These are phyloP conservation scores for Mustela nigripes DNA, from an alignment of 2,113 vertebrate species.

Conservation along the genomic window DNA sequence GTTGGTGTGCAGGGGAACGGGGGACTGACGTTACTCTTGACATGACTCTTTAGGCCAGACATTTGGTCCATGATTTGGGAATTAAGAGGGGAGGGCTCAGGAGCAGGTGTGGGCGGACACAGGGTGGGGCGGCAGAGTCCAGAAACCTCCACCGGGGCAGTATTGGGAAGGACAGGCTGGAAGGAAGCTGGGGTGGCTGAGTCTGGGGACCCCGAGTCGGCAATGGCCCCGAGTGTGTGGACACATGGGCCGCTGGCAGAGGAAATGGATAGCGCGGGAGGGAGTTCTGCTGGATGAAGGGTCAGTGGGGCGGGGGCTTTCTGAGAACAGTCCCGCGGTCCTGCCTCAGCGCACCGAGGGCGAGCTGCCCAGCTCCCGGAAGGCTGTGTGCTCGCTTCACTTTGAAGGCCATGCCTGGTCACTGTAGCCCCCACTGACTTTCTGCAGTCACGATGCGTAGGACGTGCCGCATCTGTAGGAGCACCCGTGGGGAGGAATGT, in stretches of 20 bases:
- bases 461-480: neutral
- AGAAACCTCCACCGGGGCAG: accelerated
- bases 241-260: accelerated
- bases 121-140: neutral
- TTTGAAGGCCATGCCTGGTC: no score
- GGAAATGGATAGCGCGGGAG: neutral
- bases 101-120: neutral
- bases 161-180: neutral
- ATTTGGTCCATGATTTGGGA: neutral
- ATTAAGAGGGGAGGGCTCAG: neutral
- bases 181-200: neutral
- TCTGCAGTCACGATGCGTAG: no score
- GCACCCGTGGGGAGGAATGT: neutral
- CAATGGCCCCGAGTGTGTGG: accelerated
- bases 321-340: neutral
- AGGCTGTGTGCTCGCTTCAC: no score
- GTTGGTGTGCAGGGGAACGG: neutral
- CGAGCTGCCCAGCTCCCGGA: accelerated
- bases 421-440: accelerated
- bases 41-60: no score
- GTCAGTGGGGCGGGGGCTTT: accelerated
- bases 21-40: neutral
- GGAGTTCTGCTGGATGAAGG: accelerated
- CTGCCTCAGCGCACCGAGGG: accelerated
- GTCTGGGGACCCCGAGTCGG: accelerated